Evolutionary conservation across 2,113 vertebrate species (phyloP).

Genomic region (Anhinga rufa): DNA sequence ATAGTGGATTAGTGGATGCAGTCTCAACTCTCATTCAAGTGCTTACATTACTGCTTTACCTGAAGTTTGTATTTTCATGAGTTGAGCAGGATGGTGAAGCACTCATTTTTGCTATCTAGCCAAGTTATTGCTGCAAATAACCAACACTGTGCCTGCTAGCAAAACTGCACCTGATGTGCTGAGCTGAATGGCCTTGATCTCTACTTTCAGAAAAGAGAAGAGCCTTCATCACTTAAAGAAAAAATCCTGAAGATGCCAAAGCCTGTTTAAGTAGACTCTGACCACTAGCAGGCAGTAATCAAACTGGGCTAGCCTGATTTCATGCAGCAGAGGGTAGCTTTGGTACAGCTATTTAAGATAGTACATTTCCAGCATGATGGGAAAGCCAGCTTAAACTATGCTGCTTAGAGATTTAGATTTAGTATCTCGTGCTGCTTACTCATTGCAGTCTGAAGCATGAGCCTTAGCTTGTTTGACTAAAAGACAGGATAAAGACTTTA

Average conservation of each 20-base stretch:
- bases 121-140: neutral
- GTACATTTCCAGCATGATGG: neutral
- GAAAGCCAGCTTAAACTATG: neutral
- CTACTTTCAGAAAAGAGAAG: neutral
- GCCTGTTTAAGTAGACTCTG: neutral
- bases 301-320: neutral
- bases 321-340: neutral
- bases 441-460: neutral
- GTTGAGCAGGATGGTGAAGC: neutral
- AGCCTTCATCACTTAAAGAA: neutral
- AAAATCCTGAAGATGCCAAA: neutral
- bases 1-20: neutral
- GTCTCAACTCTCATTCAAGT: neutral
- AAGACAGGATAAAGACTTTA: neutral
- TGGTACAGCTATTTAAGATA: neutral
- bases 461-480: neutral
- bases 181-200: neutral
- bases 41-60: neutral
- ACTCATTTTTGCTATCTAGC: neutral
- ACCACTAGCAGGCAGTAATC: neutral
- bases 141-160: neutral
- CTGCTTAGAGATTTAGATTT: neutral
- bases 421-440: neutral
- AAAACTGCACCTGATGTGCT: neutral
- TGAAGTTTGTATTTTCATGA: neutral